Conservation (phyloP, 2,797 vertebrate species). For the Dermochelys coriacea region DNA sequence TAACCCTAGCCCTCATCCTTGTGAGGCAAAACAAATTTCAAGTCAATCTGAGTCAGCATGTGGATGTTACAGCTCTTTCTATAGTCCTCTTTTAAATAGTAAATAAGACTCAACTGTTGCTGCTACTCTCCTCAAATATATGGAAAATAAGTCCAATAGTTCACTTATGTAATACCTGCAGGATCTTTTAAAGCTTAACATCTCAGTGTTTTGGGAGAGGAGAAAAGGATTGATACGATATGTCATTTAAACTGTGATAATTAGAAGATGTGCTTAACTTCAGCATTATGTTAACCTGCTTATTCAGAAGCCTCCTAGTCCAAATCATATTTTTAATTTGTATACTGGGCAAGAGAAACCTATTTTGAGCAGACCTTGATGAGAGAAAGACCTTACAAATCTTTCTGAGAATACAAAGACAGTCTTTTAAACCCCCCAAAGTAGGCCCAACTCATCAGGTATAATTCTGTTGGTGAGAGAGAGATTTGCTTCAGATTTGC, state of each 20-base stretch:
- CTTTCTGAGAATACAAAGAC: neutral
- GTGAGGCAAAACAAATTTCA: constrained; percentile 13
- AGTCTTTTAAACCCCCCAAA: neutral
- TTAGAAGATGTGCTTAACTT: constrained; percentile 27
- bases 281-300: neutral
- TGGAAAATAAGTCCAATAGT: constrained; percentile 65
- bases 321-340: neutral
- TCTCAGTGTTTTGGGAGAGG: constrained; percentile 54
- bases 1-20: neutral
- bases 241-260: neutral
- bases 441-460: neutral
- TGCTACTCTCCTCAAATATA: constrained; percentile 57
- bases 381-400: neutral
- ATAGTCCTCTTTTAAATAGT: constrained; percentile 18
- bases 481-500: accelerated
- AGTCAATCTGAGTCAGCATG: constrained; percentile 51
- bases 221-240: constrained; percentile 1
- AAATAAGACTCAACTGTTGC: constrained; percentile 24
- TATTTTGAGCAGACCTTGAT: neutral
- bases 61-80: neutral
- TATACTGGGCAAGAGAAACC: neutral
- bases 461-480: neutral
- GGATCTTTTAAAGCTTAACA: constrained; percentile 40
- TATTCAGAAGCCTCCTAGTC: neutral
- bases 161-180: constrained; percentile 54